Base-by-base conservation (phyloP, 2,797 vertebrate species). In the Urosaurus nigricauda region DNA sequence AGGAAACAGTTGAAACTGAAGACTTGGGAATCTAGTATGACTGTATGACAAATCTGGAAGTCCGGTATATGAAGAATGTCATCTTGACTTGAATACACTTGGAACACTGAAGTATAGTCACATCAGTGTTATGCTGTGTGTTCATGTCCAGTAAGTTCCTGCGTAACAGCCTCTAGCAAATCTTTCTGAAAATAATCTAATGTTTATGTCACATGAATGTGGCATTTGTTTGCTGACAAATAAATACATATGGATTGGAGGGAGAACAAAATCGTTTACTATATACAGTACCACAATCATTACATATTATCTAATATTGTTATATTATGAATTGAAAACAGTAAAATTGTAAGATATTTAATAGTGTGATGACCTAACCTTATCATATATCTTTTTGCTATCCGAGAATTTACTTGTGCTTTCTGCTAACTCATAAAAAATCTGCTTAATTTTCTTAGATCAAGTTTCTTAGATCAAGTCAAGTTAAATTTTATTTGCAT, bases 121-220 rank as follows among this genome's bases (percentile, higher is more conserved):
- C 4, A 3, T 53, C n/a, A 29, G 40, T 79, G 74, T 40, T 37
- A 24, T 75, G 60, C 16, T 47, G 43, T 24, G 1, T 81, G 60
- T 81, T 85, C 78, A 37, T 37, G 26, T 43, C 13, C 43, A 56
- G 43, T 85, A 56, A 3, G 47, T 56, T 26, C 75, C 19, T 21
- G 75, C 7, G n/a, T 12, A 24, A 13, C 35, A 53, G 80, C 26
- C 32, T 79, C 2, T 63, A 68, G 87, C 8, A 79, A 88, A 80
- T n/a, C 24, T 2, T 85, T 79, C 17, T 78, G 40, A 83, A 53
- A 58, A 73, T 56, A 56, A 78, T 53, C 78, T 81, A 8, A 43
- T 43, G 4, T 40, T 75, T 84, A 53, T 85, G 47, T 43, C 56
- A 87, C 37, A 87, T 60, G 37, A 63, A 81, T 87, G 32, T 81